Percentiles rank a stretch among this genome's conserved stretches.
These are phyloP conservation scores for Punctoribates punctum DNA, from an alignment of 2,888 invertebrate genomes.

Conservation along the genomic window DNA sequence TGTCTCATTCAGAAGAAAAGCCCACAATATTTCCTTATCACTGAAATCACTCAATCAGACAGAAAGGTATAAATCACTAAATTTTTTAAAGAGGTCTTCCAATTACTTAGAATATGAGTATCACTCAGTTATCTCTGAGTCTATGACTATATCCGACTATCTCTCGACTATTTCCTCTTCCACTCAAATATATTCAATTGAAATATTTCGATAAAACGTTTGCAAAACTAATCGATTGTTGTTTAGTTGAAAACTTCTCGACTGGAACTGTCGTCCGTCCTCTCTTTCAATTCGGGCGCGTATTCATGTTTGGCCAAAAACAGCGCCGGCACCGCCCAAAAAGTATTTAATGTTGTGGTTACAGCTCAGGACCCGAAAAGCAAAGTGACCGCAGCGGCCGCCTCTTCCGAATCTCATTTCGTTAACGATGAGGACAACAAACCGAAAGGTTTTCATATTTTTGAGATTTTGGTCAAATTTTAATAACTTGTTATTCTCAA, in stretches of 20 bases:
- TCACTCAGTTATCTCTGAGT: no score
- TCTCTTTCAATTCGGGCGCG: slow-evolving; percentile 35
- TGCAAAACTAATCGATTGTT: not conserved
- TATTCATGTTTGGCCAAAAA: slow-evolving; percentile 39
- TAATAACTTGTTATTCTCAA: not conserved
- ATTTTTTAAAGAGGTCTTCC: no score
- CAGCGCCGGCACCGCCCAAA: slow-evolving; percentile 34
- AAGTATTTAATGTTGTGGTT: slow-evolving; percentile 29
- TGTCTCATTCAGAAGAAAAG: not conserved
- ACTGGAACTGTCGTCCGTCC: slow-evolving; percentile 40
- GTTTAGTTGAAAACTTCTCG: slow-evolving; percentile 27
- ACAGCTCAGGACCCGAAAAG: not conserved
- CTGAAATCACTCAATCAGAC: not conserved
- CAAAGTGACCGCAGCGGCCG: slow-evolving; percentile 18
- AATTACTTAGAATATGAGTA: no score
- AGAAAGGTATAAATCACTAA: no score
- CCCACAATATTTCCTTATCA: slow-evolving; percentile 4
- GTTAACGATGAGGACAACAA: not conserved
- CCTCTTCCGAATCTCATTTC: slow-evolving; percentile 29
- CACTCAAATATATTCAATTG: no score
- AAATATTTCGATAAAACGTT: not conserved
- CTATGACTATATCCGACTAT: no score
- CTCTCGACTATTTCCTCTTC: no score
- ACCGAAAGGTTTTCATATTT: not conserved
- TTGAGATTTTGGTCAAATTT: not conserved